Percentiles rank a stretch among this genome's conserved stretches.
Conservation (phyloP, 2,113 vertebrate species). For the Sorex fumeus region DNA sequence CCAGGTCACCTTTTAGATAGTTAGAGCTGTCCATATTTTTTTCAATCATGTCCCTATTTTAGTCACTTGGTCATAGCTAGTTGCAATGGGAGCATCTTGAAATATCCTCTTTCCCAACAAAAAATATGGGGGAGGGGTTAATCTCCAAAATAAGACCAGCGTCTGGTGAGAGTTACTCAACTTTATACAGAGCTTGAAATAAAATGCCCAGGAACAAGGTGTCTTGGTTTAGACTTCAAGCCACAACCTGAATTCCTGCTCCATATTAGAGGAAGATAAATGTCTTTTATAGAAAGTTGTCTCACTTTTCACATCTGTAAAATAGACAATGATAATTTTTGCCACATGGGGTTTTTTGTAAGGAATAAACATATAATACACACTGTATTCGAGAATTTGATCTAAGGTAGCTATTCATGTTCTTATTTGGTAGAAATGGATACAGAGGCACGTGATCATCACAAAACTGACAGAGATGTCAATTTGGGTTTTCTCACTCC, state of each 20-base stretch:
- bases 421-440: neutral
- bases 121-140: fast-evolving
- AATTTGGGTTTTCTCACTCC: neutral
- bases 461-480: neutral
- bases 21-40: neutral
- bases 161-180: neutral
- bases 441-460: neutral
- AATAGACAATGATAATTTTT: neutral
- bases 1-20: neutral
- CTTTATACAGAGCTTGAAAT: neutral
- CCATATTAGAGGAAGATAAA: neutral
- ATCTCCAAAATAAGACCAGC: neutral
- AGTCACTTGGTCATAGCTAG: neutral
- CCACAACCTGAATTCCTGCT: neutral
- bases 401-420: neutral
- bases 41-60: neutral
- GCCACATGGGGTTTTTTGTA: neutral
- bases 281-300: neutral
- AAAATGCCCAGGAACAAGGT: neutral
- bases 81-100: neutral
- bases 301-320: neutral
- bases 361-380: neutral
- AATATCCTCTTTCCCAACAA: neutral
- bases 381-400: neutral
- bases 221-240: neutral